Evolutionary conservation across 2,888 invertebrate species (phyloP), one percentile per base, ranked within the genome.

Genomic region (Lamellibrachia satsuma): DNA sequence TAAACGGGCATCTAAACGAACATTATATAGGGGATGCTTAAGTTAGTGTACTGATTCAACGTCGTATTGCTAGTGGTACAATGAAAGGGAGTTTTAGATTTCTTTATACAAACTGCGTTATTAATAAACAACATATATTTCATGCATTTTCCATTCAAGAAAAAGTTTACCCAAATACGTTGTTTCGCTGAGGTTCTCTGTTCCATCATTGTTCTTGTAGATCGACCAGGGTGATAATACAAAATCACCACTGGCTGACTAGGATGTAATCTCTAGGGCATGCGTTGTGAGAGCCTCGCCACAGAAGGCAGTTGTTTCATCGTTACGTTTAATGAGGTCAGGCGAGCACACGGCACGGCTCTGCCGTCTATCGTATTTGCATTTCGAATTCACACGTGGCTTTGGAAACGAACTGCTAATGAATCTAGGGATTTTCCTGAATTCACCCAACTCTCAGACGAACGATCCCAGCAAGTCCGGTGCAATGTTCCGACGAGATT

Each of bases 351-450:
- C 22, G 15, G 75, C 15, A 22, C 6, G 75, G 75, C 22, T 75
- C 75, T 75, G 75, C 22, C 75, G 75, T 75, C 75, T 75, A 22
- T 75, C 75, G 11, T 75, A 22, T 22, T 75, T 75, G 75, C 75
- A 75, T 75, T 75, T 75, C 75, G 22, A 75, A 75, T 75, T 75
- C 75, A 75, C 75, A 75, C 75, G 6, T 75, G 75, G 75, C 75
- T 6, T 3, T 75, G 75, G 22, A 75, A 75, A 15, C 22, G 22
- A 75, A 22, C 75, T 22, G 22, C 75, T 75, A 75, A 75, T 75
- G 75, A 75, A 75, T 75, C 75, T 75, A 75, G 75, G 75, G 75
- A 75, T 75, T 75, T 75, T 75, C 22, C 75, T 75, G 75, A 22
- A 75, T 75, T 4, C n/a, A 75, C 39, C 39, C 39, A 39, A 39